Percentiles rank a stretch among this genome's conserved stretches.
Evolutionary conservation across 1,140 invertebrate species (phyloP).

Genomic region (Himalopsyche phryganea): DNA sequence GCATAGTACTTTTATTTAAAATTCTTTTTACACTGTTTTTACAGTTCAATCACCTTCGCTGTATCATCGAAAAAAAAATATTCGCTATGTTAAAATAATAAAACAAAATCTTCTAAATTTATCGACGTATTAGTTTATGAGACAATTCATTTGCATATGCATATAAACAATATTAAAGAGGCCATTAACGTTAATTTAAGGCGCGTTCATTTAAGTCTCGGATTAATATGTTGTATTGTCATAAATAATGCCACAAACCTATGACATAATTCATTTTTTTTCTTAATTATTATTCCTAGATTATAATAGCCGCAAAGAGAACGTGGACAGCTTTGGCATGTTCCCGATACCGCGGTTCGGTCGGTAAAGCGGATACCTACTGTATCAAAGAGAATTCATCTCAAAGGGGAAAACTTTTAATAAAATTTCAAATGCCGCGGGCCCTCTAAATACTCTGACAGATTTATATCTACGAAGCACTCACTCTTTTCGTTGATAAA

Average conservation of each 20-base stretch:
- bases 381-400: constrained; percentile 30
- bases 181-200: no score
- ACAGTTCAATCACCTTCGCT: no score
- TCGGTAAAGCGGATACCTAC: not conserved
- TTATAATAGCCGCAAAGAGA: not conserved
- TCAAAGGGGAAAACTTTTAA: constrained; percentile 31
- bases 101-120: no score
- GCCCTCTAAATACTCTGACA: constrained; percentile 30
- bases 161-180: no score
- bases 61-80: no score
- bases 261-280: constrained; percentile 22
- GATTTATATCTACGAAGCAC: constrained; percentile 27
- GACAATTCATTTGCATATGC: no score
- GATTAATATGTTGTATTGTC: constrained; percentile 20
- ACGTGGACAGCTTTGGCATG: constrained; percentile 4
- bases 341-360: constrained; percentile 11
- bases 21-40: no score
- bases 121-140: no score
- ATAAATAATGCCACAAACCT: constrained; percentile 13
- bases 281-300: constrained; percentile 7
- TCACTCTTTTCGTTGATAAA: constrained; percentile 22
- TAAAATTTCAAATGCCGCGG: constrained; percentile 29
- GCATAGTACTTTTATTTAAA: no score
- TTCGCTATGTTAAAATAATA: no score
- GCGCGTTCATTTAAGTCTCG: no score